Base-by-base conservation (phyloP, 2,113 vertebrate genomes). In the Coregonus clupeaformis region DNA sequence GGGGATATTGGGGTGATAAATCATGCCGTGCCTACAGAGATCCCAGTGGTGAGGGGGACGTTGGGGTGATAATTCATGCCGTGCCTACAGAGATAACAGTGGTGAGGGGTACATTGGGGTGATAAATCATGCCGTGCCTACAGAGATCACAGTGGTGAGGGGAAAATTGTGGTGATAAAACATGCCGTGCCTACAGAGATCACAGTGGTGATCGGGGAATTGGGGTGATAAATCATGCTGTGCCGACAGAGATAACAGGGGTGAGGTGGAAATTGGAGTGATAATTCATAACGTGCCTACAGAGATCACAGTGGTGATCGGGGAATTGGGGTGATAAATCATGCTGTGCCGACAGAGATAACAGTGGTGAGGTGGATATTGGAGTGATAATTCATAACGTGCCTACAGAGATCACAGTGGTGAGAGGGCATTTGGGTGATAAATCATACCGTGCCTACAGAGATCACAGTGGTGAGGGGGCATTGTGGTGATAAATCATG, bases 401-500 rank as follows among this genome's bases (percentile, higher is more conserved):
- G 76, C 78, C 77, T 79, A 84, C 66, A 59, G 81, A 85, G 82
- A 82, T 86, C 79, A 79, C 64, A n/a, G 72, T 45, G 18, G 72
- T 80, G 80, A 84, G 76, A 71, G 81, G 78, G 76, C 86, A 89
- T 81, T 83, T 87, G 81, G 81, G 85, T 81, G 79, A 90, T 90
- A 86, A 90, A 89, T 91, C 88, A 88, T 83, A 75, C 80, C 74
- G 79, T 67, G 76, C 78, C 77, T 79, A 84, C 66, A 59, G 81
- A 85, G 82, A 82, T 86, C 79, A 79, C 64, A n/a, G 72, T 45
- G 18, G 72, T 80, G 80, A 84, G 76, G 72, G 81, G 78, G 76
- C 86, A 89, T 81, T 83, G 88, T 80, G 81, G 85, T 81, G 79
- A 90, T 90, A 86, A 90, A 89, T 91, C 88, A 88, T 83, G 76